Evolutionary conservation across 1,140 invertebrate species (phyloP), one percentile per base, ranked within the genome.

Genomic region (Phthorimaea operculella): DNA sequence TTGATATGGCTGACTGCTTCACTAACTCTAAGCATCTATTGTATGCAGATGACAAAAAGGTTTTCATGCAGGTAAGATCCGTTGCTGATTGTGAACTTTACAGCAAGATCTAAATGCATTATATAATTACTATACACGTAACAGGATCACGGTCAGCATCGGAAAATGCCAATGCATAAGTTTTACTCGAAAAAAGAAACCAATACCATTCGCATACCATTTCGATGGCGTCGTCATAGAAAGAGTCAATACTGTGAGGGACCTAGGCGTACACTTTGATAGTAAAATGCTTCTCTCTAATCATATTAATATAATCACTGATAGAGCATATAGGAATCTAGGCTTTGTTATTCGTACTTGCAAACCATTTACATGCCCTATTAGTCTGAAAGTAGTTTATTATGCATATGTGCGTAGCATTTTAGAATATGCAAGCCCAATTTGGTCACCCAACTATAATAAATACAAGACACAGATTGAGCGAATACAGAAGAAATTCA

Each of bases 341-440:
- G 49, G 49, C 8, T 51, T 51, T 51, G 28, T 51, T 21, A 47
- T 47, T 9, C 45, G 45, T 15, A 47, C 45, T 16, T 47, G 45
- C 10, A 47, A 47, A 18, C 45, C 45, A 3, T 47, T 47, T 39
- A 39, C 36, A n/a, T n/a, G n/a, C n/a, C n/a, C n/a, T n/a, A n/a
- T n/a, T n/a, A n/a, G n/a, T n/a, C n/a, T n/a, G n/a, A n/a, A n/a
- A n/a, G n/a, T n/a, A n/a, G n/a, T n/a, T n/a, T n/a, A n/a, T n/a
- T n/a, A n/a, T n/a, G n/a, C n/a, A n/a, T n/a, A n/a, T n/a, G n/a
- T n/a, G n/a, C n/a, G n/a, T n/a, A n/a, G n/a, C n/a, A n/a, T n/a
- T n/a, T n/a, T n/a, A n/a, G n/a, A n/a, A n/a, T n/a, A n/a, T n/a
- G n/a, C n/a, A n/a, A n/a, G n/a, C n/a, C n/a, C n/a, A n/a, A n/a